Percentiles rank a stretch among this genome's conserved stretches.
These are phyloP conservation scores for Cephalopholis sonnerati DNA, from an alignment of 2,113 vertebrate species.

Conservation along the genomic window DNA sequence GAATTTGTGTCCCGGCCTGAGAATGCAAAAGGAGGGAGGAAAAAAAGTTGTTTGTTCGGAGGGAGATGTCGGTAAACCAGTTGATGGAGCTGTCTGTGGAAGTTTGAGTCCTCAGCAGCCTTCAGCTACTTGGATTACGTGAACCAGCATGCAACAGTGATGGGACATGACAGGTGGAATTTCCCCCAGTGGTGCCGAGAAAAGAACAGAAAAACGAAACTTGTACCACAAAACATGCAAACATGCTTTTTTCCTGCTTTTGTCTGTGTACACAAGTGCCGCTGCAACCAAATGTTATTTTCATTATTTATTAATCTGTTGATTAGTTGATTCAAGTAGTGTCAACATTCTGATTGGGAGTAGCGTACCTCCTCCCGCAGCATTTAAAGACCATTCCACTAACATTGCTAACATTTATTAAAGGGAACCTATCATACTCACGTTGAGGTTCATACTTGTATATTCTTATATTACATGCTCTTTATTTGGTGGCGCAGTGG, in stretches of 20 bases:
- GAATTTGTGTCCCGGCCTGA: constrained; percentile 40
- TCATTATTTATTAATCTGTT: not conserved
- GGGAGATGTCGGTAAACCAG: constrained; percentile 38
- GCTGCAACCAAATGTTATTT: not conserved
- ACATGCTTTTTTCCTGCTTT: not conserved
- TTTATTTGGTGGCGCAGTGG: no score
- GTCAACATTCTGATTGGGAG: no score
- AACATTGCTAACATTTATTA: no score
- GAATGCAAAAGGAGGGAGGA: constrained; percentile 15
- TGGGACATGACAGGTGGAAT: constrained; percentile 79
- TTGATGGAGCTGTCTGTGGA: constrained; percentile 76
- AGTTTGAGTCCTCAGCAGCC: constrained; percentile 77
- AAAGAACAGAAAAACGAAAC: constrained; percentile 10
- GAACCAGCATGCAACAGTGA: constrained; percentile 81
- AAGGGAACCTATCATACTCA: no score
- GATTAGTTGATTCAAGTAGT: not conserved
- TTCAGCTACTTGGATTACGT: constrained; percentile 80
- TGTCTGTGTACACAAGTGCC: not conserved
- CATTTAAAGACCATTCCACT: no score
- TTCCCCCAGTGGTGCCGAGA: constrained; percentile 19
- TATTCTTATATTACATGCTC: no score
- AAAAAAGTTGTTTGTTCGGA: constrained; percentile 17
- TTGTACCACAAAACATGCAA: not conserved
- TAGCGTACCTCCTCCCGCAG: no score
- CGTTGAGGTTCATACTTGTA: no score